Percentiles rank a stretch among this genome's conserved stretches.
phyloP scores from a whole-genome alignment of 2,888 invertebrate species.

The Phania funesta region DNA sequence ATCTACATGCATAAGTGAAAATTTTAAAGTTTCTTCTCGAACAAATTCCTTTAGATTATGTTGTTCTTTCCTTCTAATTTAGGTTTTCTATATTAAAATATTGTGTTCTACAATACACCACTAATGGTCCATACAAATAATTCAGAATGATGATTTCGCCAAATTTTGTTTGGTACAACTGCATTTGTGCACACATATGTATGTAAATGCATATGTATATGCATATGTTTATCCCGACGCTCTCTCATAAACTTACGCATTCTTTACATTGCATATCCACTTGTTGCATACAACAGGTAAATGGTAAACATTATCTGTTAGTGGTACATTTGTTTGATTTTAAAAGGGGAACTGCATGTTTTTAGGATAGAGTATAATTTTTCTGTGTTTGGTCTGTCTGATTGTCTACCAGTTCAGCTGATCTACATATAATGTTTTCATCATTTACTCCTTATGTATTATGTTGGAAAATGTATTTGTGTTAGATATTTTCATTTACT shows the following conservation, averaged over 20 bases:
- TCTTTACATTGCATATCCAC: slow-evolving; percentile 27
- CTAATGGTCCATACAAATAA: no score
- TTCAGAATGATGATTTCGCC: no score
- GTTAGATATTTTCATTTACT: neutral
- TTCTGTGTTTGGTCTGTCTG: slow-evolving; percentile 45
- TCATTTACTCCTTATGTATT: neutral
- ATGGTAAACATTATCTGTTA: slow-evolving; percentile 37
- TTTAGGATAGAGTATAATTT: slow-evolving; percentile 16
- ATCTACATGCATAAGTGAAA: neutral
- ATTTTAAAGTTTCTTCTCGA: no score
- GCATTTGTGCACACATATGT: neutral
- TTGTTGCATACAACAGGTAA: slow-evolving; percentile 55
- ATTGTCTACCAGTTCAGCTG: slow-evolving; percentile 50
- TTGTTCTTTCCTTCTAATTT: no score
- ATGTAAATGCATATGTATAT: neutral
- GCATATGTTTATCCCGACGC: neutral
- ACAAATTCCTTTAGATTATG: no score
- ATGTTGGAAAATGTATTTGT: neutral
- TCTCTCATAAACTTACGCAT: slow-evolving; percentile 17
- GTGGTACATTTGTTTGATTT: neutral
- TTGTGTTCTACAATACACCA: no score
- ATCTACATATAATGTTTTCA: slow-evolving; percentile 1
- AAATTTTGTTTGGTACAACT: no score
- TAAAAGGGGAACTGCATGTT: slow-evolving; percentile 4
- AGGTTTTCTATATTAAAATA: no score